Percentiles rank a stretch among this genome's conserved stretches.
These are phyloP conservation scores for Pomacea canaliculata DNA, from an alignment of 2,888 invertebrate species.

Conservation along the genomic window DNA sequence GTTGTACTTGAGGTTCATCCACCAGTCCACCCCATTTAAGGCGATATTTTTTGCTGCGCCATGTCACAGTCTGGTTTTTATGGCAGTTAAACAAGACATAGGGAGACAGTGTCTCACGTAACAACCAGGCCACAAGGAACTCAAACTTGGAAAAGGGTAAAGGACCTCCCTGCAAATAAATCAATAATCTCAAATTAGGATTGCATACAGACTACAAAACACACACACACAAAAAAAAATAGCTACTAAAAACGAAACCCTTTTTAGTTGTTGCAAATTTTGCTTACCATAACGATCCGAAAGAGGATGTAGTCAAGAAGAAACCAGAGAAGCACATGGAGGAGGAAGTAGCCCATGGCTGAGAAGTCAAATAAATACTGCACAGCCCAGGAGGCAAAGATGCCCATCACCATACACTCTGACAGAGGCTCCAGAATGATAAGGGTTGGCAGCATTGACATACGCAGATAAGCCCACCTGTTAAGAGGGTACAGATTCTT, in stretches of 20 bases:
- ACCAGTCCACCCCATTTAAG: constrained; percentile 96
- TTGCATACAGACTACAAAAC: background rate
- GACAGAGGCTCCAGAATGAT: constrained; percentile 93
- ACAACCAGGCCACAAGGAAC: constrained; percentile 93
- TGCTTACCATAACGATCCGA: constrained; percentile 50
- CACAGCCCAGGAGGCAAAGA: constrained; percentile 91
- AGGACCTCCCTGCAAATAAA: constrained; percentile 81
- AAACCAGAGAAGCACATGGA: constrained; percentile 95
- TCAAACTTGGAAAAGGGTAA: constrained; percentile 95
- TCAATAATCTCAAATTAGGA: background rate
- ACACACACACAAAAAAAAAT: background rate
- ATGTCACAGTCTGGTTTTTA: constrained; percentile 88
- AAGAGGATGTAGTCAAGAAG: constrained; percentile 94
- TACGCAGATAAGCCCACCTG: constrained; percentile 94
- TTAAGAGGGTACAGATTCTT: constrained; percentile 26
- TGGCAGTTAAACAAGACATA: constrained; percentile 89
- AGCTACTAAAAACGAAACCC: background rate
- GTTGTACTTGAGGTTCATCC: constrained; percentile 71
- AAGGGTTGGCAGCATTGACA: constrained; percentile 94
- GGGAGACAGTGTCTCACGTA: constrained; percentile 91
- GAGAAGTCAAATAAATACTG: constrained; percentile 87
- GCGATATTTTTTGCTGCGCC: constrained; percentile 88
- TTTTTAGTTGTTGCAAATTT: background rate
- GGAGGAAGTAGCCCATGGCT: constrained; percentile 89
- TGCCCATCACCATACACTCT: constrained; percentile 93